These are phyloP conservation scores for Palythoa grandis DNA, from an alignment of 92 coral and sea anemone genomes.

Conservation along the genomic window DNA sequence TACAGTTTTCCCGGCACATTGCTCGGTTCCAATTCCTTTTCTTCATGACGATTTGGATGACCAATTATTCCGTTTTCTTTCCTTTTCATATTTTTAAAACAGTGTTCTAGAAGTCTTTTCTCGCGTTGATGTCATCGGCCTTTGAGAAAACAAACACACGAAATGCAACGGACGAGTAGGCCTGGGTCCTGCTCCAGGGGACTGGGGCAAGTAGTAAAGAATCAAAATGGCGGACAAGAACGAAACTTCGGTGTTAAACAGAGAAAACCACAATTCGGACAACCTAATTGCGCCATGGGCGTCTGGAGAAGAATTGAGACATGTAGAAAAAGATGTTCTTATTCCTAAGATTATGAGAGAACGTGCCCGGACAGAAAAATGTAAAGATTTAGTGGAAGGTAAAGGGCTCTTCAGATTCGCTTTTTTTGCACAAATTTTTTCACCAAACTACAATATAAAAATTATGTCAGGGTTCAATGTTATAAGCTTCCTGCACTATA, in stretches of 20 bases:
- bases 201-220: neutral
- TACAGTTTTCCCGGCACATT: slow-evolving; percentile 42
- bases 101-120: neutral
- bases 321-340: slow-evolving; percentile 92
- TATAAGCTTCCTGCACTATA: too few species aligned
- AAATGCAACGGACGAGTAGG: neutral
- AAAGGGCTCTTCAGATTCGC: neutral
- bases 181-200: neutral
- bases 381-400: slow-evolving; percentile 89
- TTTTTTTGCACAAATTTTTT: too few species aligned
- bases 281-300: slow-evolving; percentile 83
- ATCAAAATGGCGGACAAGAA: slow-evolving; percentile 63
- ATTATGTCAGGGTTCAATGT: too few species aligned
- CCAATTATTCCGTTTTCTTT: slow-evolving; percentile 30
- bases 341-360: slow-evolving; percentile 95
- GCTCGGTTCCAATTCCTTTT: slow-evolving; percentile 21
- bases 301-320: slow-evolving; percentile 74
- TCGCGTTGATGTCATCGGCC: neutral
- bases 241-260: neutral
- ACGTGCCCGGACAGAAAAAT: slow-evolving; percentile 73
- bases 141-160: neutral
- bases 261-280: neutral
- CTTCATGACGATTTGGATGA: neutral
- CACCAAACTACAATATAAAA: too few species aligned
- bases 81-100: slow-evolving; percentile 39